A percentile compares a stretch with the other conserved stretches of the same genome.
These are phyloP conservation scores for Meganola albula DNA, from an alignment of 2,888 invertebrate genomes.

Conservation along the genomic window DNA sequence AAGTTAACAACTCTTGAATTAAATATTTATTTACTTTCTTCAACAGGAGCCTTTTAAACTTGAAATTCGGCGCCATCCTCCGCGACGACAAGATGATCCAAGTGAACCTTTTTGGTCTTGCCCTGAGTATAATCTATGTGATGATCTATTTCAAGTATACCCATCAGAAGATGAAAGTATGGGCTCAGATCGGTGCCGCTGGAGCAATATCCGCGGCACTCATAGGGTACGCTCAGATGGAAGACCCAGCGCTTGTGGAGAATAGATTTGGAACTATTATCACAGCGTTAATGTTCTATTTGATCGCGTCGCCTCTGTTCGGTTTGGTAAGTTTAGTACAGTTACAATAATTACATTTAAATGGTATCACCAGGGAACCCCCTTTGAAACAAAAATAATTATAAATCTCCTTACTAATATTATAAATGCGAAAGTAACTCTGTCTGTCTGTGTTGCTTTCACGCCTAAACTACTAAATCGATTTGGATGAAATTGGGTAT, in stretches of 20 bases:
- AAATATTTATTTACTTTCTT: background rate
- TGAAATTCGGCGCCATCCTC: conserved; percentile 86
- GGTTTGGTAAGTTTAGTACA: conserved; percentile 82
- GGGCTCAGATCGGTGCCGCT: conserved; percentile 76
- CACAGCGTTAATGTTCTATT: conserved; percentile 80
- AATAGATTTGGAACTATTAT: conserved; percentile 83
- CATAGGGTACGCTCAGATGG: conserved; percentile 81
- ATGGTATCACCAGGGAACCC: too few relatives aligned
- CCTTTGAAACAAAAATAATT: too few relatives aligned
- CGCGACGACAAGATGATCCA: conserved; percentile 86
- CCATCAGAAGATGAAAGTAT: conserved; percentile 68
- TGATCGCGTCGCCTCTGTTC: conserved; percentile 84
- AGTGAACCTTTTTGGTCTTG: conserved; percentile 86
- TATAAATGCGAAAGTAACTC: too few relatives aligned
- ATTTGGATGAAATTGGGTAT: too few relatives aligned
- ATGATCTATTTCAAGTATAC: conserved; percentile 82
- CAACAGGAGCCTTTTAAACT: conserved; percentile 84
- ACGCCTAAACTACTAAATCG: too few relatives aligned
- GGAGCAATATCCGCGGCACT: conserved; percentile 76
- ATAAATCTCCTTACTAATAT: too few relatives aligned
- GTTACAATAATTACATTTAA: too few relatives aligned
- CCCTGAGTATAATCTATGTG: conserved; percentile 82
- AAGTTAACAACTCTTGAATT: too few relatives aligned
- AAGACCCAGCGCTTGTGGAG: conserved; percentile 81
- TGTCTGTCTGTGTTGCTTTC: too few relatives aligned